These are phyloP conservation scores for Sturnira hondurensis DNA, from an alignment of 2,113 vertebrate species.

Conservation along the genomic window DNA sequence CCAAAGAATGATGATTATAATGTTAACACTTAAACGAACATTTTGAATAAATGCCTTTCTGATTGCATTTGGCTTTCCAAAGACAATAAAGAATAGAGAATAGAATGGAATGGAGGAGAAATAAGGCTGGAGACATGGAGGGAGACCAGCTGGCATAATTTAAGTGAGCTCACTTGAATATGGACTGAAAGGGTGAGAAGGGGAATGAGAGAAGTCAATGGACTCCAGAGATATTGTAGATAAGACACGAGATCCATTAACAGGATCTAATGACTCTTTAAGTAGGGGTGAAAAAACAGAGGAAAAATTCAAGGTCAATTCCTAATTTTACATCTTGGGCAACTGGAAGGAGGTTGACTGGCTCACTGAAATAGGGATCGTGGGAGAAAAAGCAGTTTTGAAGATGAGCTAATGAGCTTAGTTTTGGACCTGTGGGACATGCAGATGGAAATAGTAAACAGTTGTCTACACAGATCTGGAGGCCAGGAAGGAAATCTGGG, in stretches of 20 bases:
- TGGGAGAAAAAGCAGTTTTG: not conserved
- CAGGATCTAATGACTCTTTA: not conserved
- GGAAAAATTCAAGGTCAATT: not conserved
- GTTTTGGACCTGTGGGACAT: not conserved
- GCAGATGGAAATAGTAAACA: not conserved
- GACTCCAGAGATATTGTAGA: not conserved
- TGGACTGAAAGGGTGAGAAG: not conserved
- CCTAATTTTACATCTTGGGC: slow-evolving; percentile 1
- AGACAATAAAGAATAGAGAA: not conserved
- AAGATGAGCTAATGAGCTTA: not conserved
- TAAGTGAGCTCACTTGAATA: not conserved
- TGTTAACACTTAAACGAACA: slow-evolving; percentile 10
- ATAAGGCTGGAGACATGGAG: not conserved
- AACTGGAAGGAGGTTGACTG: not conserved
- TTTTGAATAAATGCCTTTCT: not conserved
- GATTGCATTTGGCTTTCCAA: not conserved
- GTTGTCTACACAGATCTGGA: not conserved
- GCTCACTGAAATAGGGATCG: not conserved
- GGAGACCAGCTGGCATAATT: not conserved
- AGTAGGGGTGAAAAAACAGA: not conserved
- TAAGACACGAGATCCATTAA: not conserved
- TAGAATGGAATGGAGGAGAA: not conserved
- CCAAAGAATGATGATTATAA: not conserved
- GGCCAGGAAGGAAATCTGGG: not conserved
- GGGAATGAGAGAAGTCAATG: not conserved